Percentiles rank a stretch among this genome's conserved stretches.
Evolutionary conservation across 2,888 invertebrate species (phyloP).

Genomic region (Metacarcinus magister): DNA sequence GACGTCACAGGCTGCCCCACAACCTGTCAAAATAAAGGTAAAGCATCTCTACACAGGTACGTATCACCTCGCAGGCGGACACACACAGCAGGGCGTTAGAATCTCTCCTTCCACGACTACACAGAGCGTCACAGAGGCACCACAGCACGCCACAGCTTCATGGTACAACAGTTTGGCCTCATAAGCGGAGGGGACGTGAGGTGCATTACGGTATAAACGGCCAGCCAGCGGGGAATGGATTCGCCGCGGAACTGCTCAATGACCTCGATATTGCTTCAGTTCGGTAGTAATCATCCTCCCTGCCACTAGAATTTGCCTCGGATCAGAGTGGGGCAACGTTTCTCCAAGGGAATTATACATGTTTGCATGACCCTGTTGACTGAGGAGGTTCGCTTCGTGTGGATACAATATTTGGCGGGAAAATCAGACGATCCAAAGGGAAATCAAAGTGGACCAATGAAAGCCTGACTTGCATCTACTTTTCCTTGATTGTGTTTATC

Average conservation of each 20-base stretch:
- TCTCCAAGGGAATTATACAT: conserved; percentile 23
- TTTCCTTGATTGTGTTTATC: background rate
- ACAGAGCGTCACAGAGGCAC: background rate
- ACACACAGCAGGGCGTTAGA: background rate
- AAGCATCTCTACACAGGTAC: background rate
- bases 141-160: background rate
- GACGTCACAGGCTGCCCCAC: background rate
- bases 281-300: conserved; percentile 49
- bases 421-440: background rate
- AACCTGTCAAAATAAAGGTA: background rate
- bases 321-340: conserved; percentile 20
- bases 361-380: background rate
- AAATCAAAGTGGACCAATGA: background rate
- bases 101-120: background rate
- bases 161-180: conserved; percentile 30
- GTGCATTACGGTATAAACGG: conserved; percentile 32
- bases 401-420: background rate
- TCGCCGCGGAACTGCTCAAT: conserved; percentile 15
- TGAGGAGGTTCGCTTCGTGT: background rate
- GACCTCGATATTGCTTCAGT: conserved; percentile 46
- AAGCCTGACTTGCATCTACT: background rate
- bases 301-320: conserved; percentile 48
- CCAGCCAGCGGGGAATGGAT: conserved; percentile 39
- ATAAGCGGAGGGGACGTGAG: conserved; percentile 49
- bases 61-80: background rate